Base-by-base conservation (phyloP, 1,140 invertebrate species). In the Macrosteles quadrilineatus region DNA sequence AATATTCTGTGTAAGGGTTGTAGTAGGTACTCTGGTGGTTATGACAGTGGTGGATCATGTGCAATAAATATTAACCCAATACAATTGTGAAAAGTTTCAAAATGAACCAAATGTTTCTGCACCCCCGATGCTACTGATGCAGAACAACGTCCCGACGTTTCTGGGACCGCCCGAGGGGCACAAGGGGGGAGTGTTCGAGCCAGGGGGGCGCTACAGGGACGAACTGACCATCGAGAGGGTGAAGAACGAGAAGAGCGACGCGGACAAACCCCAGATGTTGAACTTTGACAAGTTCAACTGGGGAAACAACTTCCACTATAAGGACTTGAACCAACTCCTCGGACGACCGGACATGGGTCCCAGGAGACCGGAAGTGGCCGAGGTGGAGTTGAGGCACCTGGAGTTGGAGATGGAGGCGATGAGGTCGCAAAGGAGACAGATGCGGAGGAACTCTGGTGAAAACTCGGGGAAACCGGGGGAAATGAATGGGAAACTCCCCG, bases 161-260 rank as follows among this genome's bases (percentile, higher is more conserved):
- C n/a, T 59, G 55, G 55, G 55, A 23, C 55, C 55, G 6, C 9
- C 9, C 2, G 55, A 29, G 25, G 55, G 21, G 55, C 23, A 14
- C 14, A 59, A 29, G 25, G 4, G 2, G 23, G 25, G 21, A 12
- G 32, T 36, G 32, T 59, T 59, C 55, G 55, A 59, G 55, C 55
- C 55, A 25, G 55, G 55, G 23, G 55, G 55, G 23, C 55, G 55
- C 9, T 59, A 27, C 55, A 59, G 27, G 55, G 55, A 59, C 23
- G 55, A 59, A 25, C 27, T 59, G 23, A 59, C 55, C 21, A 59
- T 59, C 55, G 55, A 59, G 55, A 59, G 27, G 55, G 27, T 59
- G 23, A 59, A 59, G 27, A 30, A 12, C 25, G 55, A 59, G 14
- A 59, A 59, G 25, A 29, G 27, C 55, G 55, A 59, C 2, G 6